These are phyloP conservation scores for Julus scandinavius DNA, from an alignment of 2,888 invertebrate species.

Conservation along the genomic window DNA sequence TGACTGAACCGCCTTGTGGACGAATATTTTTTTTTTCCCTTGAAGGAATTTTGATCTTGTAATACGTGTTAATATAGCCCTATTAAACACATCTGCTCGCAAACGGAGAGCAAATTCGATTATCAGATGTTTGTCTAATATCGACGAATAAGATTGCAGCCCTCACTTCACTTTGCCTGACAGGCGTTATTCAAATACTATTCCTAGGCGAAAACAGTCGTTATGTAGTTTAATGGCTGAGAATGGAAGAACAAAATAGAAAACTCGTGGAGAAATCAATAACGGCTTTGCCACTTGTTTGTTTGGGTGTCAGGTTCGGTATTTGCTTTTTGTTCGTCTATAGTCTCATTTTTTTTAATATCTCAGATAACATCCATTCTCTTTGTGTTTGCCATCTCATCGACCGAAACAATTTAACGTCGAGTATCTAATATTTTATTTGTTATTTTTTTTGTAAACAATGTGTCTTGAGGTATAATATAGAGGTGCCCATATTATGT, in stretches of 20 bases:
- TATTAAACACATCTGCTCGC: constrained; percentile 4
- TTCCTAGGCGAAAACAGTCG: background rate
- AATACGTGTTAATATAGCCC: background rate
- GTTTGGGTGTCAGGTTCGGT: background rate
- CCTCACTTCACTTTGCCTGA: background rate
- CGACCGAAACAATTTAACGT: background rate
- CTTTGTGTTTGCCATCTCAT: background rate
- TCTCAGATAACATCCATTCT: background rate
- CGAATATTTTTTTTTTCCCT: background rate
- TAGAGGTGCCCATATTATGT: background rate
- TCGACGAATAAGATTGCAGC: background rate
- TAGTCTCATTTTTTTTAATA: background rate
- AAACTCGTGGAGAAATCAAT: background rate
- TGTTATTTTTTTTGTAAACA: background rate
- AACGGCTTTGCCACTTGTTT: background rate
- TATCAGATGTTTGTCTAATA: background rate
- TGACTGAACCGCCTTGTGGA: background rate
- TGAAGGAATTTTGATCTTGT: background rate
- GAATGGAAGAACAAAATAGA: background rate
- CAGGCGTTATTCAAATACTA: background rate
- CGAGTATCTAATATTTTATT: background rate
- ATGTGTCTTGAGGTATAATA: background rate
- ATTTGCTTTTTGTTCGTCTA: background rate
- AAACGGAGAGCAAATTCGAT: background rate
- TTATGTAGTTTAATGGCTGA: constrained; percentile 32